A percentile compares a stretch with the other conserved stretches of the same genome.
Conservation (phyloP, 2,113 vertebrate species). For the Picathartes gymnocephalus region DNA sequence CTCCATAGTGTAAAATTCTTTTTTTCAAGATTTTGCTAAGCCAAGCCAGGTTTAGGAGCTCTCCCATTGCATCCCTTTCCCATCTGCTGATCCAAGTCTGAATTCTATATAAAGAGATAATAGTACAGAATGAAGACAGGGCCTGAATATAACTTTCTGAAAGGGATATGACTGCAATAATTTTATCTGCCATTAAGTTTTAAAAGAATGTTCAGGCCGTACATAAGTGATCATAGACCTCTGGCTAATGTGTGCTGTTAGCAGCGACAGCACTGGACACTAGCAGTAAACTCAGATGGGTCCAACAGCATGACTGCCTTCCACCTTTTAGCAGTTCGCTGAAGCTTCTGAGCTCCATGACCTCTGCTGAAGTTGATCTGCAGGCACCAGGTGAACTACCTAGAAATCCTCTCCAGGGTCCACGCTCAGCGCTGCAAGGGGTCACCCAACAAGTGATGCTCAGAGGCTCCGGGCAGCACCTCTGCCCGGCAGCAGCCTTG, state of each 20-base stretch:
- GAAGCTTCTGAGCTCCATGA: background rate
- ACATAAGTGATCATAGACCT: accelerated
- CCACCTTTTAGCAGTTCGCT: background rate
- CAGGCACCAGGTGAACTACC: background rate
- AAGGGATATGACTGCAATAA: background rate
- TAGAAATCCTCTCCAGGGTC: background rate
- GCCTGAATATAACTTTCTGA: background rate
- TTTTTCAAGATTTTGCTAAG: background rate
- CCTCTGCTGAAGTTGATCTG: background rate
- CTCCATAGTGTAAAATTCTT: background rate
- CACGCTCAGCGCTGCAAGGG: background rate
- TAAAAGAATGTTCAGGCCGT: background rate
- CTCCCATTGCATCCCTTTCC: background rate
- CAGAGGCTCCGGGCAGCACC: no score
- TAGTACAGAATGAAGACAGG: background rate
- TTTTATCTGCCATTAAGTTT: background rate
- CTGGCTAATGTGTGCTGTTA: no score
- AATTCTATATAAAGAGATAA: background rate
- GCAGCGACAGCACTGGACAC: background rate
- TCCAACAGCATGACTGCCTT: background rate
- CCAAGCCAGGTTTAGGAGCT: background rate
- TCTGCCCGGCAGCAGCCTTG: background rate
- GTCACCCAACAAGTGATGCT: background rate
- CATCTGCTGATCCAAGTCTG: background rate
- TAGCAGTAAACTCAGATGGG: accelerated